Evolutionary conservation across 1,140 invertebrate genomes (phyloP).

Genomic region (Odontomachus brunneus): DNA sequence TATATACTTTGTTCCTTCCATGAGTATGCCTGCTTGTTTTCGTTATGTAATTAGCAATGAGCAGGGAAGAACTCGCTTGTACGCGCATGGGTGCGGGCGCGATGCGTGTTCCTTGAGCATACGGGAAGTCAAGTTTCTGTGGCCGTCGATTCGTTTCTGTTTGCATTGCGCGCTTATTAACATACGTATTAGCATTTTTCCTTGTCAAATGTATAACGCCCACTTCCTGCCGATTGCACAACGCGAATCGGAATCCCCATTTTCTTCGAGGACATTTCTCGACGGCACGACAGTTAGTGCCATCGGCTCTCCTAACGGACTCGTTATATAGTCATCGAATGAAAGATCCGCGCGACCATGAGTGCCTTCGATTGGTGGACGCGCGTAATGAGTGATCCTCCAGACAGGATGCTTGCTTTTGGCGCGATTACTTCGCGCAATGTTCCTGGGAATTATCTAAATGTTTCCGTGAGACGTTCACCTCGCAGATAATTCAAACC

Average conservation of each 20-base stretch:
- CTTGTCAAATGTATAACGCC: conserved; percentile 19
- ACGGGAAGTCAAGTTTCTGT: not conserved
- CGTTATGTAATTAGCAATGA: not conserved
- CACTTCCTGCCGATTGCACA: conserved; percentile 38
- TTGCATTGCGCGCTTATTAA: conserved; percentile 17
- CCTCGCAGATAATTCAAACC: conserved; percentile 46
- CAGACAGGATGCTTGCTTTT: no score
- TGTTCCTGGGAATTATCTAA: conserved; percentile 60
- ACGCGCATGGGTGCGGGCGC: not conserved
- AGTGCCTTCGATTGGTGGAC: not conserved
- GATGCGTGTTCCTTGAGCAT: not conserved
- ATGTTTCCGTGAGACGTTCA: conserved; percentile 52
- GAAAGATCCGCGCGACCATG: conserved; percentile 18
- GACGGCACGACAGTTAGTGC: not conserved
- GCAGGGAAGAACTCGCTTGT: not conserved
- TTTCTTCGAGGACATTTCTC: conserved; percentile 26
- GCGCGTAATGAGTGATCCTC: not conserved
- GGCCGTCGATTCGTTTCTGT: not conserved
- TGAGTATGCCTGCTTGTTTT: not conserved
- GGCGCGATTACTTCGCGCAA: no score
- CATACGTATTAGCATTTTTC: conserved; percentile 37
- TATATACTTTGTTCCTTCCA: no score
- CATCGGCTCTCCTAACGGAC: not conserved
- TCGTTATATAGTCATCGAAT: not conserved
- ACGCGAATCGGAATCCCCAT: conserved; percentile 21